Conservation (phyloP, 2,888 invertebrate genomes). For the Xylocampa areola region DNA sequence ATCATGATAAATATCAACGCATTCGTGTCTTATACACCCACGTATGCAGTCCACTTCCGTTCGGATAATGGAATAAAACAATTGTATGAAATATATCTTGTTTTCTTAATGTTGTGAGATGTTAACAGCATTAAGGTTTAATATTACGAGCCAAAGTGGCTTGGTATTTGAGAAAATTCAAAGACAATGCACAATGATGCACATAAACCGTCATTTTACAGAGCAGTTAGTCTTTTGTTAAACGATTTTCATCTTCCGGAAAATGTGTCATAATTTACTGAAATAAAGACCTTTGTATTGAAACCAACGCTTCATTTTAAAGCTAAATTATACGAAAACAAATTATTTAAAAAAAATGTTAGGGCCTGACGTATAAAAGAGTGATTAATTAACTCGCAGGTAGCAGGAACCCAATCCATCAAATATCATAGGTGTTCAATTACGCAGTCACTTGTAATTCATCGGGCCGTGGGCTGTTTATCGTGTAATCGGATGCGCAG, state of each 20-base stretch:
- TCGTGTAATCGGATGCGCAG: slow-evolving; percentile 60
- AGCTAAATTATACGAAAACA: neutral
- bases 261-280: slow-evolving; percentile 34
- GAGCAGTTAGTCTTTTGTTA: slow-evolving; percentile 26
- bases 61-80: slow-evolving; percentile 34
- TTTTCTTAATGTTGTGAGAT: slow-evolving; percentile 26
- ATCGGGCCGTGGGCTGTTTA: slow-evolving; percentile 59
- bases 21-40: slow-evolving; percentile 26
- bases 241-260: slow-evolving; percentile 17
- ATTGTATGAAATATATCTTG: slow-evolving; percentile 29
- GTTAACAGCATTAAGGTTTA: slow-evolving; percentile 29
- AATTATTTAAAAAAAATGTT: too few relatives aligned
- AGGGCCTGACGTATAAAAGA: neutral
- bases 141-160: slow-evolving; percentile 19
- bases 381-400: neutral
- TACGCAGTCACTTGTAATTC: slow-evolving; percentile 63
- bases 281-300: slow-evolving; percentile 41
- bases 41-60: slow-evolving; percentile 10
- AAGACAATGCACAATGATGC: slow-evolving; percentile 39
- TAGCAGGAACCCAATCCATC: slow-evolving; percentile 52
- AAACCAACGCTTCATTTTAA: neutral
- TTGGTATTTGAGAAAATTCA: slow-evolving; percentile 15
- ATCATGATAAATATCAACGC: slow-evolving; percentile 44
- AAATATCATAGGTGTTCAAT: slow-evolving; percentile 64
- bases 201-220: slow-evolving; percentile 37